Conservation (phyloP, 2,888 invertebrate genomes). For the Tricholauxania praeusta region DNA sequence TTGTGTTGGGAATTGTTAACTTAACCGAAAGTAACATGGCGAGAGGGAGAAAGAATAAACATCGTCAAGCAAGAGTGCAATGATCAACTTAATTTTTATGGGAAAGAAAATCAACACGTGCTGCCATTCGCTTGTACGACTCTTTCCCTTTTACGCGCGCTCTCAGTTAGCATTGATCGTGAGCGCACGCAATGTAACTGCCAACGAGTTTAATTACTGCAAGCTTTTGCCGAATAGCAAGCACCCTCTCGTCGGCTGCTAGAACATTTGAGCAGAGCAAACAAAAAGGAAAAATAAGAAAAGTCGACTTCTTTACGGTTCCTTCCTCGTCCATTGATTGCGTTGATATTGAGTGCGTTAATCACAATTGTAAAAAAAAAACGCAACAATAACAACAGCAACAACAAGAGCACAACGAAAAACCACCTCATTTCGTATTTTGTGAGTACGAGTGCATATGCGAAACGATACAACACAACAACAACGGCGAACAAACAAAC, state of each 20-base stretch:
- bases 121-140: background rate
- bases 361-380: slow-evolving; percentile 25
- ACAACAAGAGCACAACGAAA: slow-evolving; percentile 24
- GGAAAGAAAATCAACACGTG: background rate
- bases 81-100: background rate
- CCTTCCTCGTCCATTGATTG: slow-evolving; percentile 21
- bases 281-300: slow-evolving; percentile 1
- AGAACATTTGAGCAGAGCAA: background rate
- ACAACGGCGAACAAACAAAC: slow-evolving; percentile 9
- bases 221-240: background rate
- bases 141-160: background rate
- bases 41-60: background rate
- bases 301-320: slow-evolving; percentile 11
- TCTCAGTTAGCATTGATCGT: slow-evolving; percentile 8
- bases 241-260: background rate
- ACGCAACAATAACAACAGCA: slow-evolving; percentile 25
- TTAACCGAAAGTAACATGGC: background rate
- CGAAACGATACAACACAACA: slow-evolving; percentile 16
- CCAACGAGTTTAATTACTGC: background rate
- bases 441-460: slow-evolving; percentile 12
- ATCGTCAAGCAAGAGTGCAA: background rate
- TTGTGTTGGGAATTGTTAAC: background rate
- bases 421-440: background rate
- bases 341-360: background rate
- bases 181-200: background rate